Conservation (phyloP, 2,888 invertebrate species). For the Herminia tarsipennalis region DNA sequence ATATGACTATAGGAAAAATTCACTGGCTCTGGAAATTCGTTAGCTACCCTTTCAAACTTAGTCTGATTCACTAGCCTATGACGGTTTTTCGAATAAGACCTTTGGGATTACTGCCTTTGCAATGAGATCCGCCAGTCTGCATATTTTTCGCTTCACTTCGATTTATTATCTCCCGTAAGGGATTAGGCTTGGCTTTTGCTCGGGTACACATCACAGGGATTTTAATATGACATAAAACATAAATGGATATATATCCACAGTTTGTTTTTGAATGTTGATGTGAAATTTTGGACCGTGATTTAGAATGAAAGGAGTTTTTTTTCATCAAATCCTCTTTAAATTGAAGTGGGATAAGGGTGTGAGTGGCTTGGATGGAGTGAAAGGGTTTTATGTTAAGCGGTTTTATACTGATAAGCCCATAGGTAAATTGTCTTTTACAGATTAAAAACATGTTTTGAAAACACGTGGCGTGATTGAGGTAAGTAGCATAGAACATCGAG, state of each 20-base stretch:
- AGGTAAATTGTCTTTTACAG: no score
- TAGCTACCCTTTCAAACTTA: conserved; percentile 18
- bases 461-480: no score
- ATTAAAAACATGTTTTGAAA: no score
- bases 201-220: conserved; percentile 26
- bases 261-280: conserved; percentile 19
- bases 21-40: conserved; percentile 11
- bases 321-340: not conserved
- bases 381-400: not conserved
- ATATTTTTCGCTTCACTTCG: conserved; percentile 39
- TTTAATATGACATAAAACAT: conserved; percentile 34
- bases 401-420: no score
- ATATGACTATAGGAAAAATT: conserved; percentile 10
- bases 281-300: conserved; percentile 6
- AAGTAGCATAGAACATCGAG: no score
- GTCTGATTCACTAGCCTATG: conserved; percentile 20
- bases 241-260: conserved; percentile 10
- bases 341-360: not conserved
- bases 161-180: conserved; percentile 36
- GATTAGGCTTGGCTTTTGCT: conserved; percentile 40
- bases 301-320: conserved; percentile 1
- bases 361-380: not conserved
- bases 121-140: conserved; percentile 39
- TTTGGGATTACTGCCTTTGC: conserved; percentile 33
- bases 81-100: conserved; percentile 28